Percentiles rank a stretch among this genome's conserved stretches.
These are phyloP conservation scores for Chalcosyrphus nemorum DNA, from an alignment of 2,888 invertebrate species.

Conservation along the genomic window DNA sequence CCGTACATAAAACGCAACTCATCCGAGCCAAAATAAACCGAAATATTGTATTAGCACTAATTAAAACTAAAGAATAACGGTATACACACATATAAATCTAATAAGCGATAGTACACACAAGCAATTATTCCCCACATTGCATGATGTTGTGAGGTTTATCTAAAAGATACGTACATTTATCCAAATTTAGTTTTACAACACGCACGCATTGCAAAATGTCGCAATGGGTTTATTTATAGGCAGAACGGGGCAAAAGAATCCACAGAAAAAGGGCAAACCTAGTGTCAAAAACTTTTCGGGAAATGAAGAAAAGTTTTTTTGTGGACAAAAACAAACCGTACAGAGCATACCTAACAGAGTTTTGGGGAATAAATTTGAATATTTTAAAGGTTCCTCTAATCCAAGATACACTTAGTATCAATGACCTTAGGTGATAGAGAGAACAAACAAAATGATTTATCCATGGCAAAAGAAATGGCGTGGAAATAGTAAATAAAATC, in stretches of 20 bases:
- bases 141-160: constrained; percentile 31
- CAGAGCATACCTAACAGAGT: no score
- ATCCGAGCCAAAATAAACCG: constrained; percentile 49
- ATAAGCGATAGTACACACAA: constrained; percentile 7
- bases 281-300: not conserved
- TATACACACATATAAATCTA: constrained; percentile 20
- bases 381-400: not conserved
- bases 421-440: constrained; percentile 26
- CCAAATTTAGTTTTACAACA: constrained; percentile 53
- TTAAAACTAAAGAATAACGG: constrained; percentile 50
- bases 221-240: constrained; percentile 59
- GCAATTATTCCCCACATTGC: constrained; percentile 33
- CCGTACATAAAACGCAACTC: constrained; percentile 28
- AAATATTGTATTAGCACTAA: constrained; percentile 54
- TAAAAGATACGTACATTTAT: constrained; percentile 55
- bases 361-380: no score
- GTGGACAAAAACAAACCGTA: not conserved
- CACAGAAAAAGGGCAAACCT: not conserved
- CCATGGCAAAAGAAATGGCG: no score
- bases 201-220: constrained; percentile 57
- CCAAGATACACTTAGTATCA: not conserved
- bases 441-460: not conserved
- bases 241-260: not conserved
- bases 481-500: constrained; percentile 5
- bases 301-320: not conserved